Evolutionary conservation across 2,113 vertebrate genomes (phyloP), one percentile per base, ranked within the genome.

Genomic region (Hymenochirus boettgeri): DNA sequence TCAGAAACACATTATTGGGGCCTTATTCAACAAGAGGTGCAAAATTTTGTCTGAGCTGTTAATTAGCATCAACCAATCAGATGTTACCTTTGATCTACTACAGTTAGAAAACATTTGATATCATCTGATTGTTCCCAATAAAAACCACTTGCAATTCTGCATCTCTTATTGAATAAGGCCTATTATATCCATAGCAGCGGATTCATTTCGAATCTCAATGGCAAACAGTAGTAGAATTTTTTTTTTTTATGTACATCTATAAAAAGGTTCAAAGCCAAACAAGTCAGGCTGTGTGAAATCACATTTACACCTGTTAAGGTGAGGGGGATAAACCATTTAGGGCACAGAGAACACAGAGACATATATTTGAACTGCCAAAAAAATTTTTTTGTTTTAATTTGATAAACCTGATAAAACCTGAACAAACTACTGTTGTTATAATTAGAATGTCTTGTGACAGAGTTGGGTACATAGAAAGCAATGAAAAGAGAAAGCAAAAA

Each of bases 391-490:
- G 39, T 46, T 55, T 27, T 11, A 29, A 47, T 57, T 65, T 25
- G 12, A 57, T 65, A 48, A 25, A n/a, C 45, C 25, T 47, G 18
- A 27, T 29, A 52, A 47, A 55, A 56, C 46, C 29, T 56, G 39
- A 65, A 65, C 57, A 29, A 50, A 66, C 58, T 50, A 58, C 54
- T 35, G 42, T 66, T 57, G 54, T 51, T 45, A n/a, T n/a, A 57
- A 23, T 37, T 50, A 27, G 54, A 31, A 45, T 25, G 54, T 29
- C 48, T n/a, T n/a, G n/a, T 65, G 63, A 51, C 53, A 65, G 45
- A 35, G 26, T 47, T 65, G 53, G 42, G 33, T 27, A 35, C 2
- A 18, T 15, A 46, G 18, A 46, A 17, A 46, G 18, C 10, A 35
- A 7, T 9, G 33, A 35, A 35, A 35, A 35, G 33, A 35, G 33